Base-by-base conservation (phyloP, 2,113 vertebrate genomes). In the Numida meleagris region DNA sequence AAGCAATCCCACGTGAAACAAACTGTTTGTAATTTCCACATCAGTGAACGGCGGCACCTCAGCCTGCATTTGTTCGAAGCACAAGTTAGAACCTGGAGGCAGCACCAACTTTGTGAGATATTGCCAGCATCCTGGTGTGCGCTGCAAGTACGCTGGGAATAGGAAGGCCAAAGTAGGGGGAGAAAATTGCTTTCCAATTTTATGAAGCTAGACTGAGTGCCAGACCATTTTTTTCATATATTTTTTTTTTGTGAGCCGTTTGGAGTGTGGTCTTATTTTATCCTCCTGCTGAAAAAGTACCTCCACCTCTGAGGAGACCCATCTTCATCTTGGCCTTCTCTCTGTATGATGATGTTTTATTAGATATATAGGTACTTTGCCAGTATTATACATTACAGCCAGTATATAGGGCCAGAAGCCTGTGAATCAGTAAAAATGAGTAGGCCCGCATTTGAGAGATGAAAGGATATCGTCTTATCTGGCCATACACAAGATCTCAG, bases 121-220 rank as follows among this genome's bases (percentile, higher is more conserved):
- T 45, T 91, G 65, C 71, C 85, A 83, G 68, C 62, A 36, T 91
- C 38, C 21, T 4, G 82, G n/a, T 42, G 31, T 91, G 66, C 82
- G 72, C 78, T 85, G 16, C 57, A 59, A 83, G 51, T 74, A 71
- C n/a, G 4, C 62, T 92, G 65, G 82, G 53, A 91, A 90, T 73
- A 89, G 40, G 67, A 90, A 82, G 42, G 72, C 92, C 75, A 82
- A 81, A 86, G 80, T 3, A 71, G 55, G 38, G 50, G 36, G 77
- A 86, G 84, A 94, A 93, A 94, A 88, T 86, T 70, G 68, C 85
- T 88, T 94, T 92, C 82, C 71, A 86, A 80, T 93, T 84, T 91
- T 94, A 63, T 74, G 59, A 94, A 84, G 46, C 27, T 59, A 13
- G 23, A 81, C 50, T 67, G 67, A 86, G 55, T 80, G 62, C 75